Conservation (phyloP, 2,797 vertebrate genomes). For the Simalia tracyae region DNA sequence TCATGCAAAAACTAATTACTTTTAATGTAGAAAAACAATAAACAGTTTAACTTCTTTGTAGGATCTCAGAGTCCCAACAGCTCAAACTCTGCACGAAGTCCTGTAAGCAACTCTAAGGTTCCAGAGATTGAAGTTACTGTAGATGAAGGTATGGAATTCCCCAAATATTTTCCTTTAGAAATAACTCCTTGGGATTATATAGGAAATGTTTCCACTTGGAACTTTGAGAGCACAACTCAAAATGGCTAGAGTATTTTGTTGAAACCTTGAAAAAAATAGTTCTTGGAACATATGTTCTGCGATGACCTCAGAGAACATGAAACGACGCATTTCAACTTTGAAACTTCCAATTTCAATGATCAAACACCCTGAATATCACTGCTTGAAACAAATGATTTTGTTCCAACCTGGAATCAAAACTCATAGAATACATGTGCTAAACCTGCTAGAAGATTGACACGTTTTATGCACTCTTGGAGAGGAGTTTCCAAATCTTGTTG, state of each 20-base stretch:
- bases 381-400: background rate
- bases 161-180: background rate
- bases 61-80: slow-evolving; percentile 50
- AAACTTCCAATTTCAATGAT: background rate
- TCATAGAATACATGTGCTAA: background rate
- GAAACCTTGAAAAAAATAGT: background rate
- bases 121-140: slow-evolving; percentile 77
- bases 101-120: slow-evolving; percentile 62
- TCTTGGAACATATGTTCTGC: background rate
- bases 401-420: background rate
- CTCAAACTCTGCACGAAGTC: slow-evolving; percentile 56
- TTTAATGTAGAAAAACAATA: background rate
- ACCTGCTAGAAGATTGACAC: background rate
- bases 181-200: background rate
- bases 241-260: background rate
- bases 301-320: background rate
- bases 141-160: slow-evolving; percentile 64
- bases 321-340: background rate
- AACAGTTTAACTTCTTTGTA: slow-evolving; percentile 41
- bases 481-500: background rate
- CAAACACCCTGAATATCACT: background rate
- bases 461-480: background rate
- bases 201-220: background rate
- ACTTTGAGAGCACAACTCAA: background rate
- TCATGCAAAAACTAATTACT: background rate